phyloP scores from a whole-genome alignment of 2,888 invertebrate species.

The Andrena flavipes region DNA sequence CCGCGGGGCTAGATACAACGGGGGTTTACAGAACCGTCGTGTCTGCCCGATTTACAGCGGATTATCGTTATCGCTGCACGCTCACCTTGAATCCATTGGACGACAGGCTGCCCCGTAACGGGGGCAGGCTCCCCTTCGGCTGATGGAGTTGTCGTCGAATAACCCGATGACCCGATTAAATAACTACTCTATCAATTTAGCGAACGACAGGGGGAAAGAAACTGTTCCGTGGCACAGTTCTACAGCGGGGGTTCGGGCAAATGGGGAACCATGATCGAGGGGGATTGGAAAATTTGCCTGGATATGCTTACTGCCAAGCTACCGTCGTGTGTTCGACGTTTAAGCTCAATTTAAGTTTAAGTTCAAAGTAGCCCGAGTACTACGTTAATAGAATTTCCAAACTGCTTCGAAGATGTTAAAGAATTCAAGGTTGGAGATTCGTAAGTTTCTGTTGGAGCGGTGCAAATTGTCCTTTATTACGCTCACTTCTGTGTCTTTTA shows the following conservation, averaged over 20 bases:
- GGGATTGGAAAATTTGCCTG: neutral
- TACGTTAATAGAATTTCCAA: too few species aligned
- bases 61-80: constrained; percentile 60
- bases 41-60: constrained; percentile 55
- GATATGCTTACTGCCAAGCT: too few species aligned
- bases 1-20: constrained; percentile 41
- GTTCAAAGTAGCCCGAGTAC: too few species aligned
- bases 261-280: neutral
- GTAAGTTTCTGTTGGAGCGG: too few species aligned
- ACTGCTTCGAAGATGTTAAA: too few species aligned
- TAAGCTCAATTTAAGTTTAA: too few species aligned
- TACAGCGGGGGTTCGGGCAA: neutral
- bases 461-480: too few species aligned
- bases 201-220: constrained; percentile 21
- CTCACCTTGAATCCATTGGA: constrained; percentile 57
- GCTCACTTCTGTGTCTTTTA: too few species aligned
- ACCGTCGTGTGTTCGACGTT: too few species aligned
- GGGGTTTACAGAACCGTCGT: constrained; percentile 40
- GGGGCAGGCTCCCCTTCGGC: neutral
- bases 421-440: too few species aligned
- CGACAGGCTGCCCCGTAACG: neutral
- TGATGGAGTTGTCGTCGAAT: constrained; percentile 53
- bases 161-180: constrained; percentile 49
- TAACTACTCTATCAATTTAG: constrained; percentile 38
- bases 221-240: constrained; percentile 14